Base-by-base conservation (phyloP, 2,113 vertebrate genomes). In the Seriola aureovittata region DNA sequence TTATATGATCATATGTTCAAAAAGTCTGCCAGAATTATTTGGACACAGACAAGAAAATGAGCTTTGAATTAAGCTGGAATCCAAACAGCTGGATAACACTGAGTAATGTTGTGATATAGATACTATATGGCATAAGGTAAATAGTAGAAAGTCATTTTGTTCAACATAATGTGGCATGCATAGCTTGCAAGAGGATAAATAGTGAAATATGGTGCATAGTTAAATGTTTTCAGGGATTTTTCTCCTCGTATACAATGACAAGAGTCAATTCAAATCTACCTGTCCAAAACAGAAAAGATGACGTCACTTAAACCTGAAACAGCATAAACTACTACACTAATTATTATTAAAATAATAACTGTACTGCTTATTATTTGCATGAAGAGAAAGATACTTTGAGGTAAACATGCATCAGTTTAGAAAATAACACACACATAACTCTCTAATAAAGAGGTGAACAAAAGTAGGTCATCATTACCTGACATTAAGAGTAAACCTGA, bases 401-500 rank as follows among this genome's bases (percentile, higher is more conserved):
- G 11, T 42, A 13, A 69, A 77, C 4, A 55, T 19, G 13, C 5
- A 1, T 71, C 12, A 25, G n/a, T 65, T 23, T 42, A 3, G 0
- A 60, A 65, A 72, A 69, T 59, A 25, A 55, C 25, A 69, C 9
- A 17, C 29, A 40, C 13, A 48, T 11, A 46, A 75, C 4, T 36
- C 16, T 5, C 36, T 69, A 70, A 9, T 11, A 3, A 60, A 67
- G 5, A 4, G 63, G 0, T 9, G 2, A 66, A 71, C 42, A 40
- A 52, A 83, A 66, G 8, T 0, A 23, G 4, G 2, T 81, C 12
- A 17, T 48, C 8, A 29, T 94, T 95, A 95, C 95, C 95, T 94
- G 93, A 84, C 2, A 93, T 46, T 0, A 94, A 77, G 64, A 94
- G 32, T 16, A 93, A 67, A 60, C 29, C 67, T 32, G 65, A 36